Conservation (phyloP, 2,888 invertebrate genomes). For the Drosophila fungiperda region DNA sequence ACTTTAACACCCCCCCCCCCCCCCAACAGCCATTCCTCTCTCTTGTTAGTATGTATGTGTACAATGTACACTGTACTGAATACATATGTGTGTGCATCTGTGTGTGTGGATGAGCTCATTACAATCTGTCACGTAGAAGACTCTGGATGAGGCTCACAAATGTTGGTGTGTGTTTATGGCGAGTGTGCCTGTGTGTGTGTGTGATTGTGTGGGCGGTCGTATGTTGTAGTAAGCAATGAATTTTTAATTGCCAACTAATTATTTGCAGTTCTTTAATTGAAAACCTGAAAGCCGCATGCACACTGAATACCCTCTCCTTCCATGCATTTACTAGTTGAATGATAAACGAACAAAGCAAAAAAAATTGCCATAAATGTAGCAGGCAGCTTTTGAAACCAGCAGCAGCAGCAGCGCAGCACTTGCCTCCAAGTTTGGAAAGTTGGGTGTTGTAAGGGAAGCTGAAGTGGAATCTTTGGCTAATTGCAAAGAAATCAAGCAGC, state of each 20-base stretch:
- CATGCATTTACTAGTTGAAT: constrained; percentile 27
- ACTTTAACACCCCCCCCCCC: constrained; percentile 20
- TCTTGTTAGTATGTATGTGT: not conserved
- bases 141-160: constrained; percentile 34
- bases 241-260: constrained; percentile 74
- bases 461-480: constrained; percentile 14
- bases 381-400: constrained; percentile 18
- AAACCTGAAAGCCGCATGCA: constrained; percentile 48
- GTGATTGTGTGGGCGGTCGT: constrained; percentile 41
- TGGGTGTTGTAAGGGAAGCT: not conserved
- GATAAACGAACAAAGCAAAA: not conserved
- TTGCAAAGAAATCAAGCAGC: constrained; percentile 17
- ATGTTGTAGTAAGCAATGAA: constrained; percentile 58
- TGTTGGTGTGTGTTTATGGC: constrained; percentile 8
- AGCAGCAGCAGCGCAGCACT: not conserved
- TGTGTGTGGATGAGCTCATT: constrained; percentile 58
- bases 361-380: constrained; percentile 24
- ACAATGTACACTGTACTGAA: not conserved
- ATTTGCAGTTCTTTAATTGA: constrained; percentile 75
- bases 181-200: constrained; percentile 18
- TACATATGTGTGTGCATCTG: not conserved
- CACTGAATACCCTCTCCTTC: constrained; percentile 16
- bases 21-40: not conserved
- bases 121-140: constrained; percentile 56
- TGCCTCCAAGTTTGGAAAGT: not conserved